A percentile compares a stretch with the other conserved stretches of the same genome.
Conservation (phyloP, 1,140 invertebrate genomes). For the Aphaenogaster ashmeadi region DNA sequence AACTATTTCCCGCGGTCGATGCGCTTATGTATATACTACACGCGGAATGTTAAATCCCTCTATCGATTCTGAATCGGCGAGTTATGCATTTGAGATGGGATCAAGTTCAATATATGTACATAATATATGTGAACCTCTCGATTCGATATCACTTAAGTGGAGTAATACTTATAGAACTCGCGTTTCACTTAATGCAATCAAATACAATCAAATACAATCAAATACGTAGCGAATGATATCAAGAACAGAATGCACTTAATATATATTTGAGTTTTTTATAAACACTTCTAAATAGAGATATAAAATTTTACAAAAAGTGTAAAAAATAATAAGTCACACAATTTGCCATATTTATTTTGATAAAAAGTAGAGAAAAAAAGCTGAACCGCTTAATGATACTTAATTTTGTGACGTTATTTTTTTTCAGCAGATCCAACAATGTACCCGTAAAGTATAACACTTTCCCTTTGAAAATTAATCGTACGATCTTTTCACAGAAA, state of each 20-base stretch:
- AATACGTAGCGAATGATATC: neutral
- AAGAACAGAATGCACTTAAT: neutral
- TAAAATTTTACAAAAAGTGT: neutral
- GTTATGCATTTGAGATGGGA: neutral
- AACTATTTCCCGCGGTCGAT: conserved; percentile 64
- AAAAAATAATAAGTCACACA: neutral
- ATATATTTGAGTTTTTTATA: neutral
- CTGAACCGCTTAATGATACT: neutral
- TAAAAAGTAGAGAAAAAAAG: neutral
- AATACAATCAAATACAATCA: neutral
- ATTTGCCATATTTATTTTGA: neutral
- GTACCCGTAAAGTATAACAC: too few species aligned
- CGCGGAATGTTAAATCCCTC: conserved; percentile 27
- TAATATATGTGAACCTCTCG: neutral
- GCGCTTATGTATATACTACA: conserved; percentile 21
- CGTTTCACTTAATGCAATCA: conserved; percentile 2
- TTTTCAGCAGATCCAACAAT: too few species aligned
- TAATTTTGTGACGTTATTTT: too few species aligned
- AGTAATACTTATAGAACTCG: neutral
- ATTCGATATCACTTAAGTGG: neutral
- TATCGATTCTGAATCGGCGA: conserved; percentile 16
- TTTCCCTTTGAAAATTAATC: too few species aligned
- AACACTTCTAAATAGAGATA: neutral
- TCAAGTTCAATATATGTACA: neutral
- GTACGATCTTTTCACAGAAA: too few species aligned